Conservation (phyloP, 2,113 vertebrate genomes). For the Caloenas nicobarica region DNA sequence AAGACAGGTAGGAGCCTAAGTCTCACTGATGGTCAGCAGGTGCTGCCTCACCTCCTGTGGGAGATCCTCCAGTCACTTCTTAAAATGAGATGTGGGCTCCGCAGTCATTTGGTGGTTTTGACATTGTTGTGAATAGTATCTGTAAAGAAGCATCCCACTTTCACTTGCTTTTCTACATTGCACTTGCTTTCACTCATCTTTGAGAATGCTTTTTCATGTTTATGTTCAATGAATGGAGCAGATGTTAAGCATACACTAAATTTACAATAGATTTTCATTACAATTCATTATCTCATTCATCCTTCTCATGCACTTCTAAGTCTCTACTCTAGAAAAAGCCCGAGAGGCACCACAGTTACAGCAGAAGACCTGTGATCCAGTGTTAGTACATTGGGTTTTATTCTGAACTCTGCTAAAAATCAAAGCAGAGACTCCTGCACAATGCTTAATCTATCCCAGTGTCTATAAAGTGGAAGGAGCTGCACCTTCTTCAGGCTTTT, state of each 20-base stretch:
- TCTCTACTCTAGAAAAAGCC: background rate
- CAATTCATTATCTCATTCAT: background rate
- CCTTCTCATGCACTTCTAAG: background rate
- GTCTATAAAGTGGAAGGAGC: background rate
- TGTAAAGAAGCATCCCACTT: background rate
- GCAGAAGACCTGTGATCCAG: background rate
- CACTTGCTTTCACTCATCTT: background rate
- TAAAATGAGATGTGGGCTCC: background rate
- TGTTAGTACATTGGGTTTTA: background rate
- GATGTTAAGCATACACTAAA: background rate
- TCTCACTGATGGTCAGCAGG: background rate
- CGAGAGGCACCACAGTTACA: background rate
- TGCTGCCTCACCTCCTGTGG: background rate
- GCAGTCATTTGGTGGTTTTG: background rate
- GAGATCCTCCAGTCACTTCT: background rate
- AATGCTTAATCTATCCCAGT: background rate
- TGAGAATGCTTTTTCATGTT: background rate
- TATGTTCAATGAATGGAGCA: background rate
- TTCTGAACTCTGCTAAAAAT: background rate
- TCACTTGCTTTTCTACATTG: background rate
- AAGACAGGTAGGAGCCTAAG: background rate
- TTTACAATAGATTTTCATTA: background rate
- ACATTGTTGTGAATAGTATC: background rate
- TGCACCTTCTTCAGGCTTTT: background rate
- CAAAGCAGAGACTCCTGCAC: background rate